phyloP scores from a whole-genome alignment of 1,140 invertebrate genomes.

The Drosophila nigrodunni region DNA sequence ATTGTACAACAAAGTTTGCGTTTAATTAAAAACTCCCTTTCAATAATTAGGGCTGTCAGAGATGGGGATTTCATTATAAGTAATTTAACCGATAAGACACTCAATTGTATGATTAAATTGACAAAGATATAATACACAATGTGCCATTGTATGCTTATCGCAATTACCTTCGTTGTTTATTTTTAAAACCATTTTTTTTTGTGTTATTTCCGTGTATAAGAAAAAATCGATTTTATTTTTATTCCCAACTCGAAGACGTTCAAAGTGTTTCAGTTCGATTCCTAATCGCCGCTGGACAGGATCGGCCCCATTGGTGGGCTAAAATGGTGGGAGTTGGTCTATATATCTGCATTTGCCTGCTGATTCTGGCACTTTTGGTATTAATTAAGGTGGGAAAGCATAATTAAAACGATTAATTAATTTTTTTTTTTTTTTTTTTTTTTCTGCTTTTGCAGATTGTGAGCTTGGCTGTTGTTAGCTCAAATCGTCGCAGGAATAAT shows the following conservation, averaged over 20 bases:
- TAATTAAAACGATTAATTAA: not conserved
- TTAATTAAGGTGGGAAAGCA: slow-evolving; percentile 47
- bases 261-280: slow-evolving; percentile 34
- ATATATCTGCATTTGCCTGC: slow-evolving; percentile 24
- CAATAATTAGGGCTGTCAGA: slow-evolving; percentile 37
- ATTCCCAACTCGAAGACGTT: not conserved
- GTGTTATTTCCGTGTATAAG: slow-evolving; percentile 23
- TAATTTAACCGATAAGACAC: slow-evolving; percentile 46
- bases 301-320: slow-evolving; percentile 1
- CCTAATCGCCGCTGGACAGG: slow-evolving; percentile 11
- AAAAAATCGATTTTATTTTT: slow-evolving; percentile 12
- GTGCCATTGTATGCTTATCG: slow-evolving; percentile 26
- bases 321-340: slow-evolving; percentile 43
- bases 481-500: not conserved
- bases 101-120: slow-evolving; percentile 40
- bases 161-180: not conserved
- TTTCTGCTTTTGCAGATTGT: slow-evolving; percentile 3
- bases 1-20: slow-evolving; percentile 22
- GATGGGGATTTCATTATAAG: slow-evolving; percentile 38
- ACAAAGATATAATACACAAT: slow-evolving; percentile 19
- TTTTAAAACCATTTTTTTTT: not conserved
- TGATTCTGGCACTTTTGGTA: slow-evolving; percentile 15
- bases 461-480: not conserved
- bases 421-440: too few species aligned
- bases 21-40: slow-evolving; percentile 43